Evolutionary conservation across 2,888 invertebrate genomes (phyloP), one percentile per base, ranked within the genome.

Genomic region (Dasypolia templi): DNA sequence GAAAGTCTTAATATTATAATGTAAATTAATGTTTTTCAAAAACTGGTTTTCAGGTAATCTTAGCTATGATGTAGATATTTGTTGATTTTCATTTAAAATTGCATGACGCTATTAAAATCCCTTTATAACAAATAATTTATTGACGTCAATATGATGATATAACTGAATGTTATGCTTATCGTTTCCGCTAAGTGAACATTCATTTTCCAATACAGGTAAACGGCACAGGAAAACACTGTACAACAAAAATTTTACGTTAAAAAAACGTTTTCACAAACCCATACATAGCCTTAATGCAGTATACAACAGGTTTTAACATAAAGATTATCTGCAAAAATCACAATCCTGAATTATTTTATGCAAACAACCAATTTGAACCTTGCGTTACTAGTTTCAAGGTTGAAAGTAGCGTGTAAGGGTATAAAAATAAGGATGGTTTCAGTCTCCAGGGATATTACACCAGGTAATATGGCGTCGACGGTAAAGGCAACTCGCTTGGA

Each of bases 271-370:
- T 83, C 71, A 72, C 74, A 80, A 66, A 82, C 51, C 69, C 77
- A 72, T 74, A 82, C 61, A 78, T 75, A 76, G 66, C 78, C 84
- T 79, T 85, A 88, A 82, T 83, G 83, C 74, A 76, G 77, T 82
- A 79, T 79, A 79, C 85, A 86, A 82, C 84, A 82, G 87, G 79
- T 87, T 84, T 87, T 85, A 86, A 87, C 87, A 82, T 88, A 82
- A 82, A 84, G 88, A 87, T 87, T 80, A 87, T 88, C 87, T 84
- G 79, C 49, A 88, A 87, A 87, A 87, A 88, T 84, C 88, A 84
- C 82, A 85, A 79, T 74, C 73, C 79, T 49, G 75, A 85, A 78
- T 64, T 67, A 12, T 7, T 7, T 26, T 3, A 0, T 0, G 0
- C 2, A 7, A 12, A 6, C 6, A 19, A 12, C 7, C 3, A 73